Conservation (phyloP, 1,140 invertebrate species). For the Musca domestica region DNA sequence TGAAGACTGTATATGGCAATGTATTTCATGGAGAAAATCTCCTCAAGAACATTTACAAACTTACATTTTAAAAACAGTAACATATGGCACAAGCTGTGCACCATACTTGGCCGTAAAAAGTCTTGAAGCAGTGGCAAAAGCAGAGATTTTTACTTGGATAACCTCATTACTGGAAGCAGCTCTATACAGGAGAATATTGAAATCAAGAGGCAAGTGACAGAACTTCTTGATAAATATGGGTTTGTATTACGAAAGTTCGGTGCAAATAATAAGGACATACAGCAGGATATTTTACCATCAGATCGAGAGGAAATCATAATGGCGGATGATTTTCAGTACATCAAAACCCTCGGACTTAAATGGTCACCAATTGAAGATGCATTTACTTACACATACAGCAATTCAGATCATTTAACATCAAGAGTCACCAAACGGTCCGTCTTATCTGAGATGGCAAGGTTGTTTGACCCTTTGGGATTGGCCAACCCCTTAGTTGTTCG, state of each 20-base stretch:
- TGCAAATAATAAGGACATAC: too few species aligned
- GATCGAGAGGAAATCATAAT: too few species aligned
- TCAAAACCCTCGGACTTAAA: too few species aligned
- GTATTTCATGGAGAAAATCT: constrained; percentile 47
- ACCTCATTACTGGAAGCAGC: background rate
- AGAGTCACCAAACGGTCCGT: background rate
- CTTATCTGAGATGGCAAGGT: background rate
- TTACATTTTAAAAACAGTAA: constrained; percentile 30
- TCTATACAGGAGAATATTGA: background rate
- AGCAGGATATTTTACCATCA: too few species aligned
- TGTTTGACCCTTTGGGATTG: background rate
- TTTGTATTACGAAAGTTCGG: too few species aligned
- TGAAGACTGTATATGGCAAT: constrained; percentile 37
- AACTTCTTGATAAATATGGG: too few species aligned
- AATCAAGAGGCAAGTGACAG: too few species aligned
- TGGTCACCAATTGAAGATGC: too few species aligned
- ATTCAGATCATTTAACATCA: too few species aligned
- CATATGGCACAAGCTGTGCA: constrained; percentile 43
- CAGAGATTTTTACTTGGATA: background rate
- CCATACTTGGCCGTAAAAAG: constrained; percentile 41
- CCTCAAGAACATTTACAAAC: constrained; percentile 23
- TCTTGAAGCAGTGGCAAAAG: constrained; percentile 32
- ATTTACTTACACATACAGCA: too few species aligned
- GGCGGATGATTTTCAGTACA: too few species aligned
- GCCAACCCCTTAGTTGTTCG: background rate